Conservation (phyloP, 2,797 vertebrate genomes). For the Malacoraja senta region DNA sequence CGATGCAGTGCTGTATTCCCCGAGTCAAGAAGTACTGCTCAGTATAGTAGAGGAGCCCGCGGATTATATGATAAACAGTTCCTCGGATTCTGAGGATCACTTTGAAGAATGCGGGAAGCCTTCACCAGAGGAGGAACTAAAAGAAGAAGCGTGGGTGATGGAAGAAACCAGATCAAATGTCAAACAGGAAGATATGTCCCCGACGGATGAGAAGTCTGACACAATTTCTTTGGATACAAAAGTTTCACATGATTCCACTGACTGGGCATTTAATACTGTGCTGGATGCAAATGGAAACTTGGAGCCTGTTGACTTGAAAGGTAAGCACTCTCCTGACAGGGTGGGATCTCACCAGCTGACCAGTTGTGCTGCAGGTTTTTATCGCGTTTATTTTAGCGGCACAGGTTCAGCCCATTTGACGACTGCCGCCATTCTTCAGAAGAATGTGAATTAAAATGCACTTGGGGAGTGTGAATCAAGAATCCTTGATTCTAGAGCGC, state of each 20-base stretch:
- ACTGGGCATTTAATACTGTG: not conserved
- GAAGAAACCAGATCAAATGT: not conserved
- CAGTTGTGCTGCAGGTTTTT: not conserved
- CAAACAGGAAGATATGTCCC: not conserved
- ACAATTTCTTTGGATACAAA: constrained; percentile 4
- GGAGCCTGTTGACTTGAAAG: not conserved
- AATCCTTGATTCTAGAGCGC: no score
- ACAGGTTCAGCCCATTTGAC: not conserved
- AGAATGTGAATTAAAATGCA: not conserved
- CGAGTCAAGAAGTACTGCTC: constrained; percentile 3
- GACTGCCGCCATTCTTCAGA: not conserved
- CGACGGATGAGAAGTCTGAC: not conserved
- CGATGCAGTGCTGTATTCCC: not conserved
- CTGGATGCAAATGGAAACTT: constrained; percentile 19
- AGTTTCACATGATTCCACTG: not conserved
- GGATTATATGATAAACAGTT: constrained; percentile 17
- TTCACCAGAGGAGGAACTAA: not conserved
- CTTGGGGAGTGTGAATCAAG: not conserved
- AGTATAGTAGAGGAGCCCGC: constrained; percentile 22
- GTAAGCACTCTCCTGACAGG: not conserved
- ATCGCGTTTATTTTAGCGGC: not conserved
- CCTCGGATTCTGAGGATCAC: not conserved
- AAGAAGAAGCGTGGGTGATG: not conserved
- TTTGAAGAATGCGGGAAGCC: not conserved
- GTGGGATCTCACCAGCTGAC: not conserved